Conservation (phyloP, 2,888 invertebrate genomes). For the Peribatodes rhomboidaria region DNA sequence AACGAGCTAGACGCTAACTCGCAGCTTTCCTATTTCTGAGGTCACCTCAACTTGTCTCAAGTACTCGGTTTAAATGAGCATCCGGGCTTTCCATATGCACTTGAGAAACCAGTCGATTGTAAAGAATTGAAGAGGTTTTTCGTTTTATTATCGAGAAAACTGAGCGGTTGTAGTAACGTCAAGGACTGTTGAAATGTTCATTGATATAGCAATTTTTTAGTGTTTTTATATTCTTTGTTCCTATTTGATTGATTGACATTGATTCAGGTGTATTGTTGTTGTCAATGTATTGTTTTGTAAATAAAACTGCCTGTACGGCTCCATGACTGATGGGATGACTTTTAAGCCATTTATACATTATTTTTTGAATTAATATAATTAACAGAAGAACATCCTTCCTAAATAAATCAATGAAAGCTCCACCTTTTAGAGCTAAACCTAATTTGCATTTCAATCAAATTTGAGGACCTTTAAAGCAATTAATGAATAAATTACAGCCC, state of each 20-base stretch:
- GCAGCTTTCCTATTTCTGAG: slow-evolving; percentile 60
- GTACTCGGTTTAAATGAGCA: slow-evolving; percentile 69
- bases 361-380: no score
- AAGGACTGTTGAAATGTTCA: slow-evolving; percentile 2
- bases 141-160: slow-evolving; percentile 36
- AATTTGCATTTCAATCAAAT: slow-evolving; percentile 55
- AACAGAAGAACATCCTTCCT: not conserved
- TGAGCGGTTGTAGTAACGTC: slow-evolving; percentile 15
- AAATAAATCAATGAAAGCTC: slow-evolving; percentile 33
- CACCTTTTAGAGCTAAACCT: slow-evolving; percentile 19
- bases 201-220: not conserved
- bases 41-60: slow-evolving; percentile 56
- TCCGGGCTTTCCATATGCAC: slow-evolving; percentile 59
- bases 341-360: no score
- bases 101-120: slow-evolving; percentile 61
- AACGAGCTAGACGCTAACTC: slow-evolving; percentile 65
- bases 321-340: no score
- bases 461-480: slow-evolving; percentile 53
- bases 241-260: not conserved
- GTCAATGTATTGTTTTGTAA: not conserved
- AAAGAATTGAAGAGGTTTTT: slow-evolving; percentile 47
- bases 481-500: slow-evolving; percentile 67
- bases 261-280: not conserved
- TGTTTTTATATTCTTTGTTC: not conserved
- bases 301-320: not conserved